A percentile compares a stretch with the other conserved stretches of the same genome.
These are phyloP conservation scores for Semaprochilodus insignis DNA, from an alignment of 2,797 vertebrate genomes.

Conservation along the genomic window DNA sequence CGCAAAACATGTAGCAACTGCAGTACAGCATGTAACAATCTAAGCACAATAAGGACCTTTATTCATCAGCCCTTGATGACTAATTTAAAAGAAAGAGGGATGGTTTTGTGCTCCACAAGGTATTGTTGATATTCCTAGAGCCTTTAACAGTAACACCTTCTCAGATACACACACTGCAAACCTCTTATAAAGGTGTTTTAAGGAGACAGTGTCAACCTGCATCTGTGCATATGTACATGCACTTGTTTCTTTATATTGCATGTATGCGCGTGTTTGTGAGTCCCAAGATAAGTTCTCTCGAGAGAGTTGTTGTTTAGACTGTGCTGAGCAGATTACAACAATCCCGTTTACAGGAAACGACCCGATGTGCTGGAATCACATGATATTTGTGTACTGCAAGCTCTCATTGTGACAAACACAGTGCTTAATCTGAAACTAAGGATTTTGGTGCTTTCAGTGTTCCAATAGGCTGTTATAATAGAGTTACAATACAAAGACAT, in stretches of 20 bases:
- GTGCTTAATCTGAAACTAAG: conserved; percentile 5
- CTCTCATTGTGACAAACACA: neutral
- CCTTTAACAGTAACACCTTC: neutral
- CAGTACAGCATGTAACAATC: no score
- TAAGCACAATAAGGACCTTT: no score
- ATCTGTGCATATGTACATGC: neutral
- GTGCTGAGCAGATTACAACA: conserved; percentile 64
- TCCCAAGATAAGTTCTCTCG: neutral
- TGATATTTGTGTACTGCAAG: conserved; percentile 37
- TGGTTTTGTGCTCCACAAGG: neutral
- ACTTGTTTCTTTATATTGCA: neutral
- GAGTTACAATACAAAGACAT: neutral
- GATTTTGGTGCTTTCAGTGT: neutral
- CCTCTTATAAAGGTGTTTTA: neutral
- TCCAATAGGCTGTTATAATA: neutral
- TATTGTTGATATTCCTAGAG: neutral
- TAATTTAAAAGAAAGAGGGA: no score
- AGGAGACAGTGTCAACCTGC: neutral
- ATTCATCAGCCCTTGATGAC: no score
- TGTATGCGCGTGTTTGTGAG: conserved; percentile 16
- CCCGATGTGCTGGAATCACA: conserved; percentile 12
- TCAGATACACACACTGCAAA: neutral
- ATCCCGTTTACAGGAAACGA: conserved; percentile 62
- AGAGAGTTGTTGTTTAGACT: conserved; percentile 60
- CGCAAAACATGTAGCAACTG: no score